phyloP scores from a whole-genome alignment of 2,113 vertebrate genomes.

The Mungos mungo region DNA sequence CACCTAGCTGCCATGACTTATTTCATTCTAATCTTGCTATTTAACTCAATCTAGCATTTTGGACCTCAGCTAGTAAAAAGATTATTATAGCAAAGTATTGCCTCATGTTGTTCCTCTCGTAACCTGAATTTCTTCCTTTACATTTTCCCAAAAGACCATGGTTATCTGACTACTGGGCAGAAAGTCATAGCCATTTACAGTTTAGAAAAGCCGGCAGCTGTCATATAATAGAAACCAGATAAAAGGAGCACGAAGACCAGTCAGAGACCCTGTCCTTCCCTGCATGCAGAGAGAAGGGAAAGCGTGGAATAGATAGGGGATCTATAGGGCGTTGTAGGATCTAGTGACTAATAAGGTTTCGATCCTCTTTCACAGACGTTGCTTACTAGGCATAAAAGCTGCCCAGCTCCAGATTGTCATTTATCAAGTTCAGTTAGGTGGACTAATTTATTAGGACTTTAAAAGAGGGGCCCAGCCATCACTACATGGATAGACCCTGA shows the following conservation, averaged over 20 bases:
- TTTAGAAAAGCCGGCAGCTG: not conserved
- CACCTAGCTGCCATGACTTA: constrained; percentile 29
- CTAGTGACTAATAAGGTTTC: too few relatives aligned
- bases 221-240: not conserved
- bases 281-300: not conserved
- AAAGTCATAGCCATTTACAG: not conserved
- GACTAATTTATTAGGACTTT: not conserved
- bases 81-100: constrained; percentile 21
- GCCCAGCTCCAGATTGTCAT: not conserved
- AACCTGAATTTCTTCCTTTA: constrained; percentile 37
- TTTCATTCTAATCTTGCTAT: constrained; percentile 43
- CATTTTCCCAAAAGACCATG: not conserved
- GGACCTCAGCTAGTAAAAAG: not conserved
- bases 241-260: not conserved
- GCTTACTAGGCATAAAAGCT: not conserved
- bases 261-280: not conserved
- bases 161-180: not conserved
- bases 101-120: not conserved
- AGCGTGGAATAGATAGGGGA: not conserved
- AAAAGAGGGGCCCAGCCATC: not conserved
- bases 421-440: not conserved
- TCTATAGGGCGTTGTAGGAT: too few relatives aligned
- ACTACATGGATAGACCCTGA: not conserved
- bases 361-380: constrained; percentile 23
- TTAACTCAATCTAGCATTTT: constrained; percentile 32